Evolutionary conservation across 2,888 invertebrate genomes (phyloP), one percentile per base, ranked within the genome.

Genomic region (Cantharis rufa): DNA sequence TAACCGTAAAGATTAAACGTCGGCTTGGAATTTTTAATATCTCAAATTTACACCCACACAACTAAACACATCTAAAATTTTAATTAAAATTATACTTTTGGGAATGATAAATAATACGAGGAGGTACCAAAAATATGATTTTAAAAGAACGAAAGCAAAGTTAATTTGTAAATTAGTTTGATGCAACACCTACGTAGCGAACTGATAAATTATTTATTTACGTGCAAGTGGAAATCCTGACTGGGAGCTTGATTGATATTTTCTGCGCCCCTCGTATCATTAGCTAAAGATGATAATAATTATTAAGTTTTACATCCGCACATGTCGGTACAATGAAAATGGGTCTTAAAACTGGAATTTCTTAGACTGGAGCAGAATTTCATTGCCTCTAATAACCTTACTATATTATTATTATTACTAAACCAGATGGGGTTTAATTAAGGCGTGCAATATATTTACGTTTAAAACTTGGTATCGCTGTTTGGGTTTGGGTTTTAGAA

Each of bases 371-470:
- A 48, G 48, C n/a, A 48, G 48, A 48, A 64, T 74, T 71, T 69
- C 76, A 74, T 62, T 77, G 71, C 48, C 62, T 75, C 72, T 78
- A 75, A 75, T 75, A 74, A 75, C 71, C 68, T 75, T 72, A 74
- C n/a, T 66, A 66, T 24, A 63, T 78, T 74, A 74, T 74, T 72
- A 76, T 76, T 79, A 78, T 71, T 74, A 71, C 70, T 70, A 71
- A 61, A 74, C 15, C 78, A 78, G 78, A 74, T 76, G 76, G 66
- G 71, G 72, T 66, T 78, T 76, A 76, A 74, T 78, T 78, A 78
- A 32, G 21, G 68, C 18, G 32, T 16, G 61, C 21, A 48, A 62
- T 61, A 70, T 48, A 48, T 62, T 70, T 66, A 21, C 61, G 48
- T 70, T 70, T 62, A 66, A 32, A 66, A 69, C 69, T 69, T 32